Evolutionary conservation across 1,140 invertebrate genomes (phyloP), one percentile per base, ranked within the genome.

Genomic region (Brachionus sp.): DNA sequence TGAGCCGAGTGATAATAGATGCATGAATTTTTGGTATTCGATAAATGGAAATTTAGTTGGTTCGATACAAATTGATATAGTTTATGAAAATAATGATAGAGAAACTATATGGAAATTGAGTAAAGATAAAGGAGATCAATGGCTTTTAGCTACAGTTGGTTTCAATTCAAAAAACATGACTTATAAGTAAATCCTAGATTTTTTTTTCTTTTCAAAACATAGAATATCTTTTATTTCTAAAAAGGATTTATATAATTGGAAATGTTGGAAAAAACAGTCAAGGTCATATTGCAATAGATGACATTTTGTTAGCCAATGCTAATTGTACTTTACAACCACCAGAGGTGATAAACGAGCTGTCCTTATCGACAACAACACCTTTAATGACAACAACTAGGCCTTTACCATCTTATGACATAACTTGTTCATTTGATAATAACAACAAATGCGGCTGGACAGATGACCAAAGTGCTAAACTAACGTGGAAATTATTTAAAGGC

Each of bases 371-470:
- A 4, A 50, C 83, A 12, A 84, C 82, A 12, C 86, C 86, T 33
- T 85, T 85, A 57, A 86, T 86, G 9, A 73, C 37, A 5, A 84
- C 53, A 70, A 86, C 87, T 33, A 23, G 3, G 5, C 70, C 70
- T 10, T 19, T 25, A n/a, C 57, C 42, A 62, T 19, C 82, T 42
- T 50, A 70, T 39, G 42, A 64, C 5, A 29, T 44, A 12, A 83
- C 57, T 68, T 57, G 50, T 39, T 33, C 33, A n/a, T 80, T 80
- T 10, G 62, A 80, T 12, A 83, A 44, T 90, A 91, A 85, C 85
- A 93, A 0, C 94, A 93, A 84, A 84, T 78, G 39, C 87, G 85
- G 23, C 25, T 75, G 25, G 4, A 84, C 84, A 75, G 84, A 84
- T 35, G 50, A 77, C 23, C 13, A n/a, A 13, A 84, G 66, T 13